These are phyloP conservation scores for Lepisosteus osseus DNA, from an alignment of 2,113 vertebrate species.

Conservation along the genomic window DNA sequence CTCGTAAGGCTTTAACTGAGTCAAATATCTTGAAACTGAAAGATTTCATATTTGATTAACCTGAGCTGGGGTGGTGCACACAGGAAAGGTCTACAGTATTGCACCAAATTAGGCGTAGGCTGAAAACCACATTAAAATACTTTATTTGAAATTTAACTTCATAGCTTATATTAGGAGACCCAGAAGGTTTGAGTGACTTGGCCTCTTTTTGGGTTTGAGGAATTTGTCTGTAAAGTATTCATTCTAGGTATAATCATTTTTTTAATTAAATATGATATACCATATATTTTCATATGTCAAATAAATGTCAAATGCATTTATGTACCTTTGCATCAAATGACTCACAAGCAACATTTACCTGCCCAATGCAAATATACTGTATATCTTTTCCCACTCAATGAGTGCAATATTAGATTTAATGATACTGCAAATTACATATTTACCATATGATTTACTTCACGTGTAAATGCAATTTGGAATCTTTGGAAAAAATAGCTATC, in stretches of 20 bases:
- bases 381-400: slow-evolving; percentile 32
- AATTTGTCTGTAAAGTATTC: slow-evolving; percentile 17
- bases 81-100: slow-evolving; percentile 33
- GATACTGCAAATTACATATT: slow-evolving; percentile 6
- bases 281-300: slow-evolving; percentile 33
- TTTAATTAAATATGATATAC: slow-evolving; percentile 29
- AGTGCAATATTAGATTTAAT: slow-evolving; percentile 27
- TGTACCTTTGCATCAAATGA: slow-evolving; percentile 29
- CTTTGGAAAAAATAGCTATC: slow-evolving; percentile 30
- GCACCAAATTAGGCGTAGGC: slow-evolving; percentile 9
- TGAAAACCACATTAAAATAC: slow-evolving; percentile 22
- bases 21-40: slow-evolving; percentile 38
- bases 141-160: slow-evolving; percentile 40
- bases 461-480: slow-evolving; percentile 16
- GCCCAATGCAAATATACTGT: slow-evolving; percentile 34
- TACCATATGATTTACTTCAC: background rate
- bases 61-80: slow-evolving; percentile 27
- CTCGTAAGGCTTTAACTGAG: slow-evolving; percentile 45
- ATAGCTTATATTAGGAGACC: slow-evolving; percentile 20
- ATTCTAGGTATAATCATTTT: slow-evolving; percentile 31
- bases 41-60: slow-evolving; percentile 34
- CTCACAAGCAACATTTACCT: slow-evolving; percentile 25
- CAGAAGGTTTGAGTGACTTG: slow-evolving; percentile 2
- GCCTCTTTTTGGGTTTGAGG: background rate
- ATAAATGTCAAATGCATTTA: slow-evolving; percentile 44